Evolutionary conservation across 2,888 invertebrate species (phyloP), one percentile per base, ranked within the genome.

Genomic region (Nasonovia ribisnigri): DNA sequence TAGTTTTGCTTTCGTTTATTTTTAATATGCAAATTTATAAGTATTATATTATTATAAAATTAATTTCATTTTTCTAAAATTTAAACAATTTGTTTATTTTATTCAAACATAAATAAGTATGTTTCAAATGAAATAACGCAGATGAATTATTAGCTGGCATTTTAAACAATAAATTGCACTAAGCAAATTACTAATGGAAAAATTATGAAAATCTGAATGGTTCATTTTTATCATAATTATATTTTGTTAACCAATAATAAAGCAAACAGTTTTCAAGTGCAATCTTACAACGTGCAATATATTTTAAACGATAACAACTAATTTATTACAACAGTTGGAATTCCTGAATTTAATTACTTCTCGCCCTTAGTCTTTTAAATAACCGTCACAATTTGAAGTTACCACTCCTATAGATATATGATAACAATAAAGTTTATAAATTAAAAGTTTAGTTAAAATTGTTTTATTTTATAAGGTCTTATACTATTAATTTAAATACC

Each of bases 271-370:
- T 89, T 89, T 46, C 29, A 89, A 89, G 42, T 43, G 43, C n/a
- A 77, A 77, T 77, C 77, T 67, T 54, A 24, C n/a, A 84, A 91
- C 86, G 24, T 20, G 57, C 91, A 84, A 91, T 91, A 91, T 91
- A 86, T 91, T 86, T 57, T 91, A 46, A 57, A 91, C 57, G 91
- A 91, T 86, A 91, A 91, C 86, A n/a, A 91, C 91, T 91, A 91
- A 91, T 91, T 91, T 91, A 91, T 91, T 86, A 91, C 84, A 91
- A 86, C 86, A 57, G 84, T 91, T 57, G 86, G 86, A 91, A 91
- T 91, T 91, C 91, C 91, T 86, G 43, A 86, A 91, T 91, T 91
- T 91, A 91, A 91, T 91, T 91, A 91, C 91, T 91, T 91, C 91
- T 91, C 86, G 86, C 57, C 57, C 54, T 86, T 77, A 77, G 77